phyloP scores from a whole-genome alignment of 2,113 vertebrate species.

The Beaufortia kweichowensis region DNA sequence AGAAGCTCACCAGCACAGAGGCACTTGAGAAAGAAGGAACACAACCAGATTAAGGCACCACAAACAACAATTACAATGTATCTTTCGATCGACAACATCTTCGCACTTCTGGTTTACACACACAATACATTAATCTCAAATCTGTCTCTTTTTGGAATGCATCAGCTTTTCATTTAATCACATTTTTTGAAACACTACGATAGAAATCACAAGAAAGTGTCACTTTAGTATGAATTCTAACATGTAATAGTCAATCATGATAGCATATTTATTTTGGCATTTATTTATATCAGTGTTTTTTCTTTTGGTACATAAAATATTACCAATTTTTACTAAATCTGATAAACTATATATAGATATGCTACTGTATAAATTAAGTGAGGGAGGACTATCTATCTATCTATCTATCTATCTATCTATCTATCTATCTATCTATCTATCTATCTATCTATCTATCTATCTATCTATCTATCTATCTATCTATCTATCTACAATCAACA shows the following conservation, averaged over 20 bases:
- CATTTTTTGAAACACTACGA: not conserved
- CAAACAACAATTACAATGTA: slow-evolving; percentile 48
- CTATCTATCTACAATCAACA: too few relatives aligned
- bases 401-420: slow-evolving; percentile 16
- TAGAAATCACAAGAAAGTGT: too few relatives aligned
- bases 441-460: not conserved
- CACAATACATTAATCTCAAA: not conserved
- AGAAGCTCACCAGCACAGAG: slow-evolving; percentile 55
- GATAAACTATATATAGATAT: too few relatives aligned
- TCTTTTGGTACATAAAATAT: too few relatives aligned
- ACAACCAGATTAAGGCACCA: slow-evolving; percentile 59
- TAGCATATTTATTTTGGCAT: too few relatives aligned
- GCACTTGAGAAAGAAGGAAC: slow-evolving; percentile 58
- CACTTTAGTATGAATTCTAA: too few relatives aligned
- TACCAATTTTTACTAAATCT: too few relatives aligned
- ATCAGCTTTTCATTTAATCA: not conserved
- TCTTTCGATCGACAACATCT: slow-evolving; percentile 49
- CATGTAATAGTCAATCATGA: too few relatives aligned
- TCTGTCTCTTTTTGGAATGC: not conserved
- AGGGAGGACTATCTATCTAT: not conserved
- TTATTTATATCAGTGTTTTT: too few relatives aligned
- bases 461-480: slow-evolving; percentile 5
- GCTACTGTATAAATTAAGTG: too few relatives aligned
- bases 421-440: slow-evolving; percentile 10
- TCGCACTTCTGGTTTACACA: slow-evolving; percentile 29